A percentile compares a stretch with the other conserved stretches of the same genome.
Conservation (phyloP, 1,140 invertebrate species). For the Pseudomyrmex concolor region DNA sequence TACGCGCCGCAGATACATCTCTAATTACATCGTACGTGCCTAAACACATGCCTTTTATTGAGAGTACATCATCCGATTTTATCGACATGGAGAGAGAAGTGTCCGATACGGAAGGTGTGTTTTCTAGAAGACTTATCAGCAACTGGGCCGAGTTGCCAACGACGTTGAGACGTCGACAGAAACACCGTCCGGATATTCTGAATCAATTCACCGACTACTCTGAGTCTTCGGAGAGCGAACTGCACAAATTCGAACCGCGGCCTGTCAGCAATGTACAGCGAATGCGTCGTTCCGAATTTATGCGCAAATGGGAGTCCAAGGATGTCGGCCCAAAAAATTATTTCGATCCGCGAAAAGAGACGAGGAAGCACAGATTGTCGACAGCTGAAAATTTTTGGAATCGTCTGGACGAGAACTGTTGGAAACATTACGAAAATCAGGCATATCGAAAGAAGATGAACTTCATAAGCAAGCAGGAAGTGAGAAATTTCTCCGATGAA, state of each 20-base stretch:
- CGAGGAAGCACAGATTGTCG: constrained; percentile 57
- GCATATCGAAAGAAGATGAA: constrained; percentile 55
- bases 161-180: constrained; percentile 81
- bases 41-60: constrained; percentile 29
- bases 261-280: constrained; percentile 70
- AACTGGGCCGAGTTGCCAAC: constrained; percentile 84
- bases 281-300: constrained; percentile 80
- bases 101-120: constrained; percentile 81
- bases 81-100: constrained; percentile 81
- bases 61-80: neutral
- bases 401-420: constrained; percentile 66
- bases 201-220: constrained; percentile 82
- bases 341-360: constrained; percentile 52
- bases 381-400: constrained; percentile 61
- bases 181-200: constrained; percentile 82
- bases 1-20: too few species aligned
- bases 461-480: constrained; percentile 63
- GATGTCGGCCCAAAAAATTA: constrained; percentile 53
- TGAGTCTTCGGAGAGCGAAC: constrained; percentile 80
- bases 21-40: neutral
- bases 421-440: constrained; percentile 72
- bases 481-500: constrained; percentile 80
- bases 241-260: constrained; percentile 67
- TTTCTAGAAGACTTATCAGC: constrained; percentile 77
- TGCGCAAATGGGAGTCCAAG: constrained; percentile 75